These are phyloP conservation scores for Stegostoma tigrinum DNA, from an alignment of 2,113 vertebrate species.

Conservation along the genomic window DNA sequence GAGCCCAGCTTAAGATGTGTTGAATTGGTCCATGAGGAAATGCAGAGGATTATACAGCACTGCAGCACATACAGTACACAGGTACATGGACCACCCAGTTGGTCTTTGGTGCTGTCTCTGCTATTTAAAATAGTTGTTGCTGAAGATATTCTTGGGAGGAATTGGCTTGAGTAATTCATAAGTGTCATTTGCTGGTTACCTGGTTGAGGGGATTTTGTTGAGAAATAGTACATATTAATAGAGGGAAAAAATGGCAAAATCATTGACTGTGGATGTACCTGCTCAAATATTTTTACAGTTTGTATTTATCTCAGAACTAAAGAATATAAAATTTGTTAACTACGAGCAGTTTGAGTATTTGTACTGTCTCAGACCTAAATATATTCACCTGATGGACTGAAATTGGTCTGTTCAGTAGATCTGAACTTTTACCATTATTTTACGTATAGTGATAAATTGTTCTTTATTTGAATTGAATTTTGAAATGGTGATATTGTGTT, in stretches of 20 bases:
- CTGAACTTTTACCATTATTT: not conserved
- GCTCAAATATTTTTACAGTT: not conserved
- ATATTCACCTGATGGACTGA: not conserved
- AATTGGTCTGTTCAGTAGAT: not conserved
- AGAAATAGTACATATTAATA: not conserved
- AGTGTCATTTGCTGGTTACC: not conserved
- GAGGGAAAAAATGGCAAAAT: not conserved
- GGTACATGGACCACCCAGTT: conserved; percentile 52
- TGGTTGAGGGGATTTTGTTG: not conserved
- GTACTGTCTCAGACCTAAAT: not conserved
- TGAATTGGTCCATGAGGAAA: conserved; percentile 95
- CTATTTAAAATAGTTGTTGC: not conserved
- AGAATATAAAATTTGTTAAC: not conserved
- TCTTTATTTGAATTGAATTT: not conserved
- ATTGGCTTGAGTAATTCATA: not conserved
- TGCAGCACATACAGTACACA: conserved; percentile 98
- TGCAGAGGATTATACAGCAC: conserved; percentile 97
- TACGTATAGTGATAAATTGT: not conserved
- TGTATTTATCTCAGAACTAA: not conserved
- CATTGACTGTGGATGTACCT: not conserved
- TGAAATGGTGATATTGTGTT: not conserved
- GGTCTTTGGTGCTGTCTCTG: not conserved
- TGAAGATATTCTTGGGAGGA: not conserved
- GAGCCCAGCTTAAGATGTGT: conserved; percentile 94
- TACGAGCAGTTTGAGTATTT: not conserved